Evolutionary conservation across 2,113 vertebrate genomes (phyloP).

Genomic region (Thamnophis sirtalis): DNA sequence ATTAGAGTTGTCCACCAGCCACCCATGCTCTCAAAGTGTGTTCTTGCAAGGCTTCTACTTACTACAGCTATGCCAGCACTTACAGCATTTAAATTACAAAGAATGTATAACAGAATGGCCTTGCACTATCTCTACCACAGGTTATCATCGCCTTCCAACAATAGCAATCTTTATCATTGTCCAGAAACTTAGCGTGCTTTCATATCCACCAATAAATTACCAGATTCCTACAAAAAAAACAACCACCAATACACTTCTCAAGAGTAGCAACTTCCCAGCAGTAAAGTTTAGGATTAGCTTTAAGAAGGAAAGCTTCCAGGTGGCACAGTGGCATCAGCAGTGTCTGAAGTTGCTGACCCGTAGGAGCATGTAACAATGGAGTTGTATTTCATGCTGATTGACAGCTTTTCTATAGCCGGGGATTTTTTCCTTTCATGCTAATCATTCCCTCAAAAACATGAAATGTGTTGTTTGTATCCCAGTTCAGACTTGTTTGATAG

Average conservation of each 20-base stretch:
- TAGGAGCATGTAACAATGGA: background rate
- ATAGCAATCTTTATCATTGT: background rate
- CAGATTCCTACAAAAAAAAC: background rate
- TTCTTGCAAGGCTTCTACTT: background rate
- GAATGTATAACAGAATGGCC: background rate
- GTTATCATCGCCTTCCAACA: background rate
- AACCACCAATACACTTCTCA: background rate
- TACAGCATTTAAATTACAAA: background rate
- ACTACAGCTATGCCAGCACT: background rate
- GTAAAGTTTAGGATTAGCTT: background rate
- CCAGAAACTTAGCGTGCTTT: background rate
- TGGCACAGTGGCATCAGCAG: background rate
- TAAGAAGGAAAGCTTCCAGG: background rate
- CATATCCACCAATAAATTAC: background rate
- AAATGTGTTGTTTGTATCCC: background rate
- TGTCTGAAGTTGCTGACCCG: background rate
- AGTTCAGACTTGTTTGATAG: background rate
- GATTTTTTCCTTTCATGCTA: background rate
- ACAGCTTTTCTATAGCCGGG: background rate
- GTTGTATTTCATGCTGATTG: background rate
- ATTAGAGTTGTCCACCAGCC: background rate
- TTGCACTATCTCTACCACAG: background rate
- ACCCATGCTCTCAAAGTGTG: background rate
- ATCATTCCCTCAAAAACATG: rapidly evolving
- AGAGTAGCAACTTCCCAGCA: too few species aligned